A percentile compares a stretch with the other conserved stretches of the same genome.
These are phyloP conservation scores for Zapornia atra DNA, from an alignment of 2,113 vertebrate species.

Conservation along the genomic window DNA sequence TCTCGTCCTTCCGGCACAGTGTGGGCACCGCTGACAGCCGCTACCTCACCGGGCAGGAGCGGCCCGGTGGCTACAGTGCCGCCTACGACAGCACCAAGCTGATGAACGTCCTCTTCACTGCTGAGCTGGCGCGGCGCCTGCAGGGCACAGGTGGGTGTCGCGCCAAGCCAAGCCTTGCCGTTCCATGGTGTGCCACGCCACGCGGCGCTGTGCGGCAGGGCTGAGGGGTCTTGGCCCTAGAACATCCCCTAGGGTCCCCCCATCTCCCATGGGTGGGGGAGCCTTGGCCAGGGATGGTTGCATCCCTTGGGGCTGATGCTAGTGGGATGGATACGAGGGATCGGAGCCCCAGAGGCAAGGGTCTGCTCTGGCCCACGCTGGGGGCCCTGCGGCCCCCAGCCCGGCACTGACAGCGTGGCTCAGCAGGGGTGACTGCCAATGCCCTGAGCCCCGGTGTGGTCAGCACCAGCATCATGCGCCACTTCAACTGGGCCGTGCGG, in stretches of 20 bases:
- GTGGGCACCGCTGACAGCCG: slow-evolving; percentile 70
- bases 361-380: not conserved
- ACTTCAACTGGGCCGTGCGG: slow-evolving; percentile 37
- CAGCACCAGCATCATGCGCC: slow-evolving; percentile 79
- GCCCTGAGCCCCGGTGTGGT: slow-evolving; percentile 83
- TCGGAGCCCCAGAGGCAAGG: not conserved
- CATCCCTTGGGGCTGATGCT: not conserved
- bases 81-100: slow-evolving; percentile 86
- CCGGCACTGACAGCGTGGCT: rapidly evolving
- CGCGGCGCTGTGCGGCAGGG: not conserved
- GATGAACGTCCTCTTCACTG: slow-evolving; percentile 84
- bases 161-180: rapidly evolving
- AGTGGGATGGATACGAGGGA: not conserved
- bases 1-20: slow-evolving; percentile 80
- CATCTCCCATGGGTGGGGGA: rapidly evolving
- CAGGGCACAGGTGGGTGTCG: slow-evolving; percentile 77
- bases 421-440: slow-evolving; percentile 82
- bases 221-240: not conserved
- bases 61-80: rapidly evolving
- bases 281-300: rapidly evolving
- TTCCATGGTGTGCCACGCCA: rapidly evolving
- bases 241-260: rapidly evolving
- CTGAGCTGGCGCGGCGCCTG: slow-evolving; percentile 81
- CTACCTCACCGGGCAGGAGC: slow-evolving; percentile 76
- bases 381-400: not conserved